Conservation (phyloP, 2,888 invertebrate genomes). For the Ochropleura plecta region DNA sequence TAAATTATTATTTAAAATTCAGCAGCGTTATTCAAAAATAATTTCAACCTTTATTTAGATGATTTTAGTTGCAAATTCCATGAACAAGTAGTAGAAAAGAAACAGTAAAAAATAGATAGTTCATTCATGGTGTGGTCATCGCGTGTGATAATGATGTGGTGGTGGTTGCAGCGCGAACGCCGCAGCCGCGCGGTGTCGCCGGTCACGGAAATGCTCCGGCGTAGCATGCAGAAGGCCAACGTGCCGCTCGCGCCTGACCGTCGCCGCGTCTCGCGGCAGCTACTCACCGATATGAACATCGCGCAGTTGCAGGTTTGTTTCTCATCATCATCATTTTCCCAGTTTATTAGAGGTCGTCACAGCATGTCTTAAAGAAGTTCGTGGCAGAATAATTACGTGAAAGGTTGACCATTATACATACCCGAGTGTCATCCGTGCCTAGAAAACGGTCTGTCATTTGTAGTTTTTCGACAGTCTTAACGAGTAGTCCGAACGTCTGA, state of each 20-base stretch:
- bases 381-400: too few relatives aligned
- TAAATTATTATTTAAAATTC: background rate
- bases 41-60: background rate
- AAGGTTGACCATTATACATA: too few relatives aligned
- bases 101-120: background rate
- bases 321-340: background rate
- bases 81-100: background rate
- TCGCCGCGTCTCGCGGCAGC: constrained; percentile 95
- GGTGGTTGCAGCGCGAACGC: constrained; percentile 82
- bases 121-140: background rate
- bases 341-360: too few relatives aligned
- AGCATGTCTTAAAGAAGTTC: too few relatives aligned
- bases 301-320: constrained; percentile 93
- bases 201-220: constrained; percentile 96
- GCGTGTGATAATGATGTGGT: constrained; percentile 8
- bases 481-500: background rate
- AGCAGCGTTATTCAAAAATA: background rate
- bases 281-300: constrained; percentile 97
- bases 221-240: constrained; percentile 95
- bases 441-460: background rate
- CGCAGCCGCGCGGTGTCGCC: constrained; percentile 94
- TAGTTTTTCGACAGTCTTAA: background rate
- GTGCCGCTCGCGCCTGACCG: constrained; percentile 95
- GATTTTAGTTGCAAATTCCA: background rate
- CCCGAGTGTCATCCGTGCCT: background rate